phyloP scores from a whole-genome alignment of 2,113 vertebrate species.

The Scalopus aquaticus region DNA sequence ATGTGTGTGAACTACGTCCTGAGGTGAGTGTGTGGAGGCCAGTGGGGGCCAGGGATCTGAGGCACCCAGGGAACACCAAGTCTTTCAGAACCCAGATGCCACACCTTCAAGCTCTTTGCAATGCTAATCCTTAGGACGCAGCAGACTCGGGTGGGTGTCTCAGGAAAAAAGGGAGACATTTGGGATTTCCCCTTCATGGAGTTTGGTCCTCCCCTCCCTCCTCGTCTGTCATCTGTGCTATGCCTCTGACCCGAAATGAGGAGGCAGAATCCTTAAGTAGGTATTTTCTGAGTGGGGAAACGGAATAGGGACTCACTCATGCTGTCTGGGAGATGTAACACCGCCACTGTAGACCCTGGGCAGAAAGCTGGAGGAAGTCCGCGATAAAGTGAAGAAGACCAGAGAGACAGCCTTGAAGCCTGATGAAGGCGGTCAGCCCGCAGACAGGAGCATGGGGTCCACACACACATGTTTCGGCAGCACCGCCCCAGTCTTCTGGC shows the following conservation, averaged over 20 bases:
- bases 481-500: neutral
- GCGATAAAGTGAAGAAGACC: neutral
- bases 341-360: neutral
- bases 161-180: neutral
- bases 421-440: accelerated
- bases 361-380: neutral
- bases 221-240: neutral
- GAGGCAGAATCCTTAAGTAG: neutral
- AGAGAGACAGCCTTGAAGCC: neutral
- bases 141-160: accelerated
- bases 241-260: neutral
- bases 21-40: constrained; percentile 85
- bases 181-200: neutral
- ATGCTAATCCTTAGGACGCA: neutral
- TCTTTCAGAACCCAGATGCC: too few species aligned
- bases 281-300: neutral
- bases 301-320: neutral
- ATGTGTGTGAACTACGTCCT: constrained; percentile 95
- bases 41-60: accelerated
- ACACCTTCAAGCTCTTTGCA: accelerated
- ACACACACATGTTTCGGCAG: accelerated
- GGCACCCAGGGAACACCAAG: too few species aligned
- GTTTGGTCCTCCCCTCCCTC: neutral
- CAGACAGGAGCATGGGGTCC: too few species aligned
- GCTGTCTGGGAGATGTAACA: neutral